These are phyloP conservation scores for Tetrax tetrax DNA, from an alignment of 2,113 vertebrate genomes.

Conservation along the genomic window DNA sequence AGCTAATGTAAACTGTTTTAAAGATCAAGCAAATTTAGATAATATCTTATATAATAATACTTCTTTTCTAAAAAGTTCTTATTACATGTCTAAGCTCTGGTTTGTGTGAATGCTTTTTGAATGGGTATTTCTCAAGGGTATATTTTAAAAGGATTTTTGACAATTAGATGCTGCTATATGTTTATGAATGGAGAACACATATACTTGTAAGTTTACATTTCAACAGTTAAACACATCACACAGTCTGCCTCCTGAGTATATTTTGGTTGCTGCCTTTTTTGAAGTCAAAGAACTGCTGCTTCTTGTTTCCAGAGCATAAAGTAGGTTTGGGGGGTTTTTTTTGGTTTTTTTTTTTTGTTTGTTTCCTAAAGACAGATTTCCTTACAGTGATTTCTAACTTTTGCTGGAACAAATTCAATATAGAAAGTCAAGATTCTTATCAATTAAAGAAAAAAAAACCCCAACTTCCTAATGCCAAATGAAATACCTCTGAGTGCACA, in stretches of 20 bases:
- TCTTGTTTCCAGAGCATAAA: neutral
- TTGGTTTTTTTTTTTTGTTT: neutral
- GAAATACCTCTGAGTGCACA: neutral
- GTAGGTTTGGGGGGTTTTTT: too few relatives aligned
- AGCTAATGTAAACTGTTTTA: neutral
- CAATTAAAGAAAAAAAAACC: neutral
- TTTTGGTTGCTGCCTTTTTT: constrained; percentile 11
- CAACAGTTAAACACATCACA: neutral
- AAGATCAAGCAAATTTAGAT: neutral
- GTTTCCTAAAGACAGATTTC: neutral
- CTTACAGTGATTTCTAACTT: neutral
- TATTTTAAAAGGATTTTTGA: neutral
- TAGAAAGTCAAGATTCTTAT: neutral
- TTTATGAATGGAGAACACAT: constrained; percentile 26
- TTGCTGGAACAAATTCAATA: constrained; percentile 8
- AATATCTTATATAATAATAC: neutral
- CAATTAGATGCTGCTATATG: neutral
- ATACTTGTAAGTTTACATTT: constrained; percentile 43
- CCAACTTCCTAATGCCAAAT: neutral
- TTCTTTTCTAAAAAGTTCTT: neutral
- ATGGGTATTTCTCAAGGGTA: neutral
- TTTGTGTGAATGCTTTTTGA: neutral
- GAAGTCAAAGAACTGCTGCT: constrained; percentile 20
- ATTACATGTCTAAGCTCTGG: neutral
- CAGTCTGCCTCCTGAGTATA: neutral